Conservation (phyloP, 2,113 vertebrate genomes). For the Sylvietta virens region DNA sequence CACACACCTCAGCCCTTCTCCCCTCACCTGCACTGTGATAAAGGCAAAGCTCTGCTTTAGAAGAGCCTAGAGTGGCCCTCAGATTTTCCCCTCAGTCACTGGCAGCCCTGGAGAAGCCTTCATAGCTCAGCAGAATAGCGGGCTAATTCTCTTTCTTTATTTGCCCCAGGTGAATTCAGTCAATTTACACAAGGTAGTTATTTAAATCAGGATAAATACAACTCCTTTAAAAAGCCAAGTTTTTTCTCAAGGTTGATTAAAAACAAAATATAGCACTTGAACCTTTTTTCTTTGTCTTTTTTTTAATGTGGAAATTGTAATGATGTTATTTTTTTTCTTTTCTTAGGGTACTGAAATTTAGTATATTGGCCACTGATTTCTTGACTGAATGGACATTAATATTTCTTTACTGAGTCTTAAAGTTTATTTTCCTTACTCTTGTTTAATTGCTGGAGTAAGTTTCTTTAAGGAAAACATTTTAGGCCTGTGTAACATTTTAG, state of each 20-base stretch:
- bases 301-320: background rate
- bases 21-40: fast-evolving
- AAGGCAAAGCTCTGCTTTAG: background rate
- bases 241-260: background rate
- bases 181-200: background rate
- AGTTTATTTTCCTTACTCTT: background rate
- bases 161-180: background rate
- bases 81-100: background rate
- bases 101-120: background rate
- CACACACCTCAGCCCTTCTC: background rate
- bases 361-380: background rate
- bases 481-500: slow-evolving; percentile 20
- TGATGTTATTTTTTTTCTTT: background rate
- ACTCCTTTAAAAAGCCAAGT: background rate
- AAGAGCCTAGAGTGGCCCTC: background rate
- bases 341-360: background rate
- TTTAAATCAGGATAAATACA: background rate
- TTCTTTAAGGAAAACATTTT: slow-evolving; percentile 26
- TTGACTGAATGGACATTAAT: background rate
- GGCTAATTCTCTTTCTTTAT: background rate
- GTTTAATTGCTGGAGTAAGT: slow-evolving; percentile 7
- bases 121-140: background rate
- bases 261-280: background rate
- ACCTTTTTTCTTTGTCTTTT: background rate
- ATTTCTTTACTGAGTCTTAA: slow-evolving; percentile 27